Conservation (phyloP, 2,797 vertebrate species). For the Siniperca obscura region DNA sequence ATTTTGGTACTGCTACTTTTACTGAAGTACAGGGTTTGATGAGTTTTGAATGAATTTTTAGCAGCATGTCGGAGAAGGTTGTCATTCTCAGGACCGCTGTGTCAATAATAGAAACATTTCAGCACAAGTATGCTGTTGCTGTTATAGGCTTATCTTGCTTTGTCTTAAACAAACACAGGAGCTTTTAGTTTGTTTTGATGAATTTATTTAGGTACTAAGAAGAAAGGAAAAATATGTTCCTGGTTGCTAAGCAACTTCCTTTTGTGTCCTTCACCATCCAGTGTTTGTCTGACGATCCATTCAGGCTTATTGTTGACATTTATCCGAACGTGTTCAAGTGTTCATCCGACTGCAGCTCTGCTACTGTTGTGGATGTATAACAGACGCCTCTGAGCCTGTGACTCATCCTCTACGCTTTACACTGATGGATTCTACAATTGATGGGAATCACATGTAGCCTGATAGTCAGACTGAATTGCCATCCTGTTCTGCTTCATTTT, state of each 20-base stretch:
- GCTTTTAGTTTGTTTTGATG: slow-evolving; percentile 12
- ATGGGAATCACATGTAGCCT: neutral
- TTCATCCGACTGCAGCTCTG: neutral
- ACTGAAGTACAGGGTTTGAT: neutral
- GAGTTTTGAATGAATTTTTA: too few species aligned
- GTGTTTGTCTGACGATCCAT: neutral
- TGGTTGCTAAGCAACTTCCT: slow-evolving; percentile 36
- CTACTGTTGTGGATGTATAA: neutral
- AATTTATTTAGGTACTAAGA: slow-evolving; percentile 7
- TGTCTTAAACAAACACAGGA: neutral
- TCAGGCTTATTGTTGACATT: slow-evolving; percentile 31
- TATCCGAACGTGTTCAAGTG: neutral
- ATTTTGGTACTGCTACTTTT: neutral
- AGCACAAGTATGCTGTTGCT: too few species aligned
- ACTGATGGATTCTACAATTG: too few species aligned
- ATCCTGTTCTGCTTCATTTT: neutral
- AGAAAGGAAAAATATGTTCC: neutral
- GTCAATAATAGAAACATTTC: neutral
- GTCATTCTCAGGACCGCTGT: neutral
- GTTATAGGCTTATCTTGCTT: neutral
- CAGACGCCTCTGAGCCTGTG: neutral
- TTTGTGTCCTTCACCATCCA: slow-evolving; percentile 18
- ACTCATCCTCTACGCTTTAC: neutral
- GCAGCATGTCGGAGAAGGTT: neutral
- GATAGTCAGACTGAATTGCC: neutral